Conservation (phyloP, 1,140 invertebrate genomes). For the Palaemon carinicauda region DNA sequence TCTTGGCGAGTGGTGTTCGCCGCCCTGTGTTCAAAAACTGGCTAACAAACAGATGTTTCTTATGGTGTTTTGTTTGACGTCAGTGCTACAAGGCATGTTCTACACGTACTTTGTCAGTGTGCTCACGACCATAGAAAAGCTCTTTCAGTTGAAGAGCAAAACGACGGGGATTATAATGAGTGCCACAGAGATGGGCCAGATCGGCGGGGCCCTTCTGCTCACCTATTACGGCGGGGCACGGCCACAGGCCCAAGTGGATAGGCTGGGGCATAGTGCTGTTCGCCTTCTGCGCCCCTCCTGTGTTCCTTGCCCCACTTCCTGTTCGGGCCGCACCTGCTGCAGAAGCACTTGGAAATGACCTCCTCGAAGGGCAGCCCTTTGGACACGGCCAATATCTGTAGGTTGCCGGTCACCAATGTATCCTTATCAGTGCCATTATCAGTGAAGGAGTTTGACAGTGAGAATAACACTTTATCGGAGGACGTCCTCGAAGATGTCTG, state of each 20-base stretch:
- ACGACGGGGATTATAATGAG: constrained; percentile 93
- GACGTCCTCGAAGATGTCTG: background rate
- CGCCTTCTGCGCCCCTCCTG: constrained; percentile 83
- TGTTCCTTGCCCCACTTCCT: constrained; percentile 74
- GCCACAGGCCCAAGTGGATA: constrained; percentile 95
- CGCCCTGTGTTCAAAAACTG: constrained; percentile 77
- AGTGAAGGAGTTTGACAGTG: no score
- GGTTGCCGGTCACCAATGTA: background rate
- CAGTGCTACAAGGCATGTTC: constrained; percentile 92
- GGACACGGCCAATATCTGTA: constrained; percentile 19
- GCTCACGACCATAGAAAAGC: constrained; percentile 95
- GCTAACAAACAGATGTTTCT: constrained; percentile 91
- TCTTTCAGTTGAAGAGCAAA: constrained; percentile 94
- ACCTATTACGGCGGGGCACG: constrained; percentile 93
- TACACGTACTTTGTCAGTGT: constrained; percentile 96
- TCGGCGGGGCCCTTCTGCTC: constrained; percentile 79
- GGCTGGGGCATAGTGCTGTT: constrained; percentile 92
- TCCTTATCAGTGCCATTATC: background rate
- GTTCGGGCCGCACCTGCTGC: constrained; percentile 40
- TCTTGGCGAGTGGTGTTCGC: constrained; percentile 72
- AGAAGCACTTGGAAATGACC: constrained; percentile 58
- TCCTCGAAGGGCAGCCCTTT: constrained; percentile 54
- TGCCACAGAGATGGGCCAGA: constrained; percentile 94
- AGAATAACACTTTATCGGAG: background rate
- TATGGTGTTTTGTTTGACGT: constrained; percentile 85